phyloP scores from a whole-genome alignment of 1,140 invertebrate genomes.

The Marisa cornuarietis region DNA sequence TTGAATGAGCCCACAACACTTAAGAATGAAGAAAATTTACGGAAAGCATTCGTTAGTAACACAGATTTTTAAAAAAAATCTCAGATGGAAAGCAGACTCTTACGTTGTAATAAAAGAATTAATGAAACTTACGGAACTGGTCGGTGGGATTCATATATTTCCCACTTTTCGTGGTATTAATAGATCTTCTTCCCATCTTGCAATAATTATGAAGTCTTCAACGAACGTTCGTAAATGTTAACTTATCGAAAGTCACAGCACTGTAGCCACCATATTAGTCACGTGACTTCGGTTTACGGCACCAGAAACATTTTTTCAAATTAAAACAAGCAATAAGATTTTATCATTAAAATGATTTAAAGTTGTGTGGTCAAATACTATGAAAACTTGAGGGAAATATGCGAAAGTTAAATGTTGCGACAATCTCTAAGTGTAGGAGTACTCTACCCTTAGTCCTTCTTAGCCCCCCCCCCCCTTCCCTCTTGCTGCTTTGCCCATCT shows the following conservation, averaged over 20 bases:
- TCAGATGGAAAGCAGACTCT: not conserved
- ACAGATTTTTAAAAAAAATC: not conserved
- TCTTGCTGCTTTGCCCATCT: too few relatives aligned
- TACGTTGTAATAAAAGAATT: not conserved
- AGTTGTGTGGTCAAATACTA: too few relatives aligned
- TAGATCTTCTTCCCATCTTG: slow-evolving; percentile 90
- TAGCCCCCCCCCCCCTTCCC: too few relatives aligned
- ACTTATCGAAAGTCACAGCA: not conserved
- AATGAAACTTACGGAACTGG: slow-evolving; percentile 88
- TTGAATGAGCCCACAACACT: too few relatives aligned
- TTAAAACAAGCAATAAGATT: too few relatives aligned
- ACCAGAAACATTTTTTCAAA: too few relatives aligned
- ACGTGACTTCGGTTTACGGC: not conserved
- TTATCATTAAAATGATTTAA: too few relatives aligned
- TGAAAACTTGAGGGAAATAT: too few relatives aligned
- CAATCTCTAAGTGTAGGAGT: too few relatives aligned
- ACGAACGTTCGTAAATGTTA: not conserved
- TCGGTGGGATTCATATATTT: slow-evolving; percentile 99
- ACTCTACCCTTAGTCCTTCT: too few relatives aligned
- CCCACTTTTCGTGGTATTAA: slow-evolving; percentile 99
- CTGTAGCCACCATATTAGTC: slow-evolving; percentile 15
- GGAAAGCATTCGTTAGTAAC: not conserved
- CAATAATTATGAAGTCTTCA: not conserved
- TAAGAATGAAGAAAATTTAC: too few relatives aligned
- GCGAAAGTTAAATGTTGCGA: too few relatives aligned